Conservation (phyloP, 2,113 vertebrate species). For the Cyanoramphus novaezelandiae region DNA sequence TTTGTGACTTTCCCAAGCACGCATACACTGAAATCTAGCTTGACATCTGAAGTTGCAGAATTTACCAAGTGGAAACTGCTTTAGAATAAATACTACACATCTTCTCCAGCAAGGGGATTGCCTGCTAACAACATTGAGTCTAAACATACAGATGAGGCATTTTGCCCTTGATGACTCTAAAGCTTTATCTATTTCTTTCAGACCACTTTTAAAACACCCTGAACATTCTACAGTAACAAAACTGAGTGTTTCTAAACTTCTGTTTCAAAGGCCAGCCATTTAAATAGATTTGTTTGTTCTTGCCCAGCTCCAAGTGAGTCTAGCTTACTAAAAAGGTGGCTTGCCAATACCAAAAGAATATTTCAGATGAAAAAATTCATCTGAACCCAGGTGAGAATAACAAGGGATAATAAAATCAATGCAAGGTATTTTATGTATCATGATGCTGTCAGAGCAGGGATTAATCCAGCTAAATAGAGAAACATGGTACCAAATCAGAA, state of each 20-base stretch:
- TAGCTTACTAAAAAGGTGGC: not conserved
- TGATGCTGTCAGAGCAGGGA: not conserved
- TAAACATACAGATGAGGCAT: not conserved
- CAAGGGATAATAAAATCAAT: fast-evolving
- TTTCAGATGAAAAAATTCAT: not conserved
- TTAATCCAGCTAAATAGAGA: not conserved
- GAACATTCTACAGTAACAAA: not conserved
- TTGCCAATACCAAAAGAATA: not conserved
- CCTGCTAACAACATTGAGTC: not conserved
- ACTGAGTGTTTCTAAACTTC: not conserved
- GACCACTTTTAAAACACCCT: not conserved
- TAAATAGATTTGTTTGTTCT: not conserved
- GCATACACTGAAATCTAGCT: not conserved
- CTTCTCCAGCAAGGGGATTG: not conserved
- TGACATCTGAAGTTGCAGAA: not conserved
- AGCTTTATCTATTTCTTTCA: not conserved
- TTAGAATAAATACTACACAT: not conserved
- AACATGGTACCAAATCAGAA: not conserved
- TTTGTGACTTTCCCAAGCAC: not conserved
- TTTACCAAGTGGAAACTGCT: not conserved
- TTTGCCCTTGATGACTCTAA: not conserved
- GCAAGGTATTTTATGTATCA: not conserved
- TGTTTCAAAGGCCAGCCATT: not conserved
- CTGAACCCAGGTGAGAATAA: not conserved
- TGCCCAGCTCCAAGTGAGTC: not conserved